Percentiles rank a stretch among this genome's conserved stretches.
These are phyloP conservation scores for Piaya cayana DNA, from an alignment of 2,113 vertebrate species.

Conservation along the genomic window DNA sequence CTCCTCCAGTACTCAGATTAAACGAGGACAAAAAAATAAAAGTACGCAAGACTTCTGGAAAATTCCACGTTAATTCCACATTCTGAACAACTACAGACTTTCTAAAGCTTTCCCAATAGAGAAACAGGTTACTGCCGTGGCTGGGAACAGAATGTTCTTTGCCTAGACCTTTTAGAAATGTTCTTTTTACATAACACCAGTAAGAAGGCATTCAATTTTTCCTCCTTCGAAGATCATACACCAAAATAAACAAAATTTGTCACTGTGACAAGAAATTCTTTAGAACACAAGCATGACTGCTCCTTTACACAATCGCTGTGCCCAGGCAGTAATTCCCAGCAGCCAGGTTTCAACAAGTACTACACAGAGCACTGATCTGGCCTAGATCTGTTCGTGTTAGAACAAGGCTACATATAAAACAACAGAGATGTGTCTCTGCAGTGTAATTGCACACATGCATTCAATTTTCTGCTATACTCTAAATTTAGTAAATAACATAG, in stretches of 20 bases:
- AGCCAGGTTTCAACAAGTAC: not conserved
- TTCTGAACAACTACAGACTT: not conserved
- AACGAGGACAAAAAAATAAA: not conserved
- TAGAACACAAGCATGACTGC: not conserved
- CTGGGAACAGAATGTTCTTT: not conserved
- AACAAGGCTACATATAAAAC: not conserved
- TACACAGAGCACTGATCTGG: not conserved
- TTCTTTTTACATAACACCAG: not conserved
- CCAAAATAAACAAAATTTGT: not conserved
- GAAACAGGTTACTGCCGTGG: not conserved
- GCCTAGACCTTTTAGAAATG: not conserved
- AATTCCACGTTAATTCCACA: not conserved
- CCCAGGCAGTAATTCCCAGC: not conserved
- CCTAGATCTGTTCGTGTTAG: not conserved
- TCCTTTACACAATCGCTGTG: not conserved
- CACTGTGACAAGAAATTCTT: not conserved
- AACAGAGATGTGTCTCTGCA: fast-evolving
- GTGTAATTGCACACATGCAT: not conserved
- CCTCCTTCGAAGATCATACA: not conserved
- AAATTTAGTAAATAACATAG: constrained; percentile 21
- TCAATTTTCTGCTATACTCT: not conserved
- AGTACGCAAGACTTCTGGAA: not conserved
- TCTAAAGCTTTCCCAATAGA: not conserved
- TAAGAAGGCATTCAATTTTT: not conserved
- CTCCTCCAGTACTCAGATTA: not conserved